Base-by-base conservation (phyloP, 2,888 invertebrate genomes). In the Brachyptera risi region DNA sequence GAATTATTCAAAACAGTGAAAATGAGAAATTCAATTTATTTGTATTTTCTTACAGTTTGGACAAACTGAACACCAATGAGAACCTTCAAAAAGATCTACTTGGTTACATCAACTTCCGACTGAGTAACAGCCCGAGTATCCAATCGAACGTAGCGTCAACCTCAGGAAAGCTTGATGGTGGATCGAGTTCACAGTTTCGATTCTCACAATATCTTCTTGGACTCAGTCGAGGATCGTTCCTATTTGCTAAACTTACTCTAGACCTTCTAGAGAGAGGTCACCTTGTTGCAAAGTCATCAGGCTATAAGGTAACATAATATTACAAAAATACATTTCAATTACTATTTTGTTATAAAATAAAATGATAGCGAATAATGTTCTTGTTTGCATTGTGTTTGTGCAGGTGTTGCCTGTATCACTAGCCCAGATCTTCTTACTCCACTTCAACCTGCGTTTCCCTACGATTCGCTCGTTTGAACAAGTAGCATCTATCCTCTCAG, bases 191-290 rank as follows among this genome's bases (percentile, higher is more conserved):
- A 2, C 87, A 88, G 69, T 79, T 85, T 68, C 88, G 92, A 71
- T 94, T 97, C 74, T 87, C 91, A 2, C 86, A 89, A 64, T 93
- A 96, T 75, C 79, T 97, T 57, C 83, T 92, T 31, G 80, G 86
- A 61, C 76, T 95, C 63, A 88, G 93, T 66, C 85, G 88, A 71
- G 96, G 96, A 63, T 95, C 93, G 54, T 93, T 96, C 76, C 81
- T 97, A 65, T 96, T 92, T 77, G 86, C 92, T 65, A 95, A 96
- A 79, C 79, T 96, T 58, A 89, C 92, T 38, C 79, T 98, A 67
- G 96, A 97, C 77, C 83, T 97, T 67, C 85, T 97, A 67, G 95
- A 96, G 74, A 83, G 87, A 69, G 96, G 96, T 47, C 90, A 93
- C 71, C 82, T 97, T 65, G 94, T 96, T 15, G 87, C 94, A 38